These are phyloP conservation scores for Ridgeia piscesae DNA, from an alignment of 1,140 invertebrate genomes.

Conservation along the genomic window DNA sequence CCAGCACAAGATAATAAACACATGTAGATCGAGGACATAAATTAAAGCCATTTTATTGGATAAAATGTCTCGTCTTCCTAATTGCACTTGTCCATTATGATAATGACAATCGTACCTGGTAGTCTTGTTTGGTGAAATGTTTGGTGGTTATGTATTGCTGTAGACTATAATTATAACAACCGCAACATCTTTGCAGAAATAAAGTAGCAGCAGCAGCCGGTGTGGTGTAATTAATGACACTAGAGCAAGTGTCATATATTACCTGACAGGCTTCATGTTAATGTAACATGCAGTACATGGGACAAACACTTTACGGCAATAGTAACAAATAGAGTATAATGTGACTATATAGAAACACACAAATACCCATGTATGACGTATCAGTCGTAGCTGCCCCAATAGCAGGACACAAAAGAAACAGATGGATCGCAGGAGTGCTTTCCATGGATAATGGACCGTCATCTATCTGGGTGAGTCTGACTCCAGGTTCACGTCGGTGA, in stretches of 20 bases:
- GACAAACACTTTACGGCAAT: neutral
- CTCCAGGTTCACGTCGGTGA: conserved; percentile 67
- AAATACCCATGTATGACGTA: neutral
- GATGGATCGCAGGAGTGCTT: neutral
- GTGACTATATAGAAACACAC: too few relatives aligned
- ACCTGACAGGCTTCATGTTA: neutral
- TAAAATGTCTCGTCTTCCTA: too few relatives aligned
- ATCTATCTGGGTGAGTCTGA: neutral
- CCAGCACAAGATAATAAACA: too few relatives aligned
- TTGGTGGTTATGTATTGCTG: too few relatives aligned
- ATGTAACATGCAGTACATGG: neutral
- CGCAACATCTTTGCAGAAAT: neutral
- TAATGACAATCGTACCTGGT: too few relatives aligned
- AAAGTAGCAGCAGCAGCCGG: neutral
- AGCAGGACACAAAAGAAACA: neutral
- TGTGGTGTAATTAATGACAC: neutral
- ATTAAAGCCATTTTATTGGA: too few relatives aligned
- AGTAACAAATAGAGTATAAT: neutral
- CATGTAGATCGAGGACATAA: too few relatives aligned
- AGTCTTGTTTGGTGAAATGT: too few relatives aligned
- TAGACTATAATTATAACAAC: neutral
- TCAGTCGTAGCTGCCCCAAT: neutral
- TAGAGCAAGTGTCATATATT: neutral
- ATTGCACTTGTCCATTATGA: too few relatives aligned
- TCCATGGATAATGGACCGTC: neutral